Evolutionary conservation across 2,888 invertebrate genomes (phyloP), one percentile per base, ranked within the genome.

Genomic region (Agrypnus murinus): DNA sequence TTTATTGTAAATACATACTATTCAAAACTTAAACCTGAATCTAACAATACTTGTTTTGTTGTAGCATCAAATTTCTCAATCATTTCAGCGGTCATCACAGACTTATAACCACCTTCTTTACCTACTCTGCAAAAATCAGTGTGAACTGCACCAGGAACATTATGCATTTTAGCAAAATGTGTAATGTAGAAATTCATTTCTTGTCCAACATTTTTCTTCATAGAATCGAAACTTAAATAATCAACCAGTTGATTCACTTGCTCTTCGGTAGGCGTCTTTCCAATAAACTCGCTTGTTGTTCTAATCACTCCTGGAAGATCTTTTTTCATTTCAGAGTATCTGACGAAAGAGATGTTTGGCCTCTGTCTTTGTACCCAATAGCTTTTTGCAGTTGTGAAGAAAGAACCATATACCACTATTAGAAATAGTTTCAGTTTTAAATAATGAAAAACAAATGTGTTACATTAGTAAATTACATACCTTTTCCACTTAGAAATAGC

Each of bases 391-490:
- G n/a, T n/a, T n/a, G n/a, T n/a, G n/a, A n/a, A n/a, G n/a, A n/a
- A n/a, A 90, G 90, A 0, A 94, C 80, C 77, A 94, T 93, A 65
- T 90, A 89, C 86, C 92, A 93, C 78, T 89, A 93, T 0, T 94
- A 93, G n/a, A n/a, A n/a, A n/a, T n/a, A n/a, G n/a, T n/a, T n/a
- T n/a, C n/a, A n/a, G n/a, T n/a, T n/a, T n/a, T n/a, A 58, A 69
- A 59, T 10, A 10, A 17, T 6, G 14, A 59, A 25, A 14, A 19
- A 43, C 25, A 8, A 6, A 89, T 0, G 90, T 84, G 50, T 17
- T n/a, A n/a, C n/a, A n/a, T n/a, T n/a, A n/a, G 19, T n/a, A 36
- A 5, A 9, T 36, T 36, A 38, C 10, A 12, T 53, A 57, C 57
- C 57, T 57, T 36, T 17, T 36, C 57, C 57, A n/a, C 36, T 36